phyloP scores from a whole-genome alignment of 2,888 invertebrate species.

The Pristionchus entomophagus region DNA sequence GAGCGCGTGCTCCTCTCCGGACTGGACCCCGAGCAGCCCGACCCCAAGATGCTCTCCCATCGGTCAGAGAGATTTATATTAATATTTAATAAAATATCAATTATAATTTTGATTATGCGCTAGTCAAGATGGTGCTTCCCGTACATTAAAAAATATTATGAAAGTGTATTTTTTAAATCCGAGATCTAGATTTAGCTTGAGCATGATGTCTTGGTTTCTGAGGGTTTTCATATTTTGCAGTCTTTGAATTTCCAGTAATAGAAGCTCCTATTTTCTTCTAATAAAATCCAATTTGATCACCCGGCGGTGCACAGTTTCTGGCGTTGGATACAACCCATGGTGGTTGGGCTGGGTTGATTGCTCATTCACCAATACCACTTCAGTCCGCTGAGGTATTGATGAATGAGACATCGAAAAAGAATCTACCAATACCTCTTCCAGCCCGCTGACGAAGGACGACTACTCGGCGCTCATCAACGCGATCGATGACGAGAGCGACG shows the following conservation, averaged over 20 bases:
- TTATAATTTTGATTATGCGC: neutral
- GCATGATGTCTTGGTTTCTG: neutral
- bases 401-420: neutral
- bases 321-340: too few relatives aligned
- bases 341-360: too few relatives aligned
- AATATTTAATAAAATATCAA: neutral
- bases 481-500: constrained; percentile 44
- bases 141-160: neutral
- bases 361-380: too few relatives aligned
- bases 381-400: too few relatives aligned
- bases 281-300: too few relatives aligned
- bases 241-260: too few relatives aligned
- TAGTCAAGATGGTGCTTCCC: too few relatives aligned
- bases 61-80: neutral
- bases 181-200: neutral
- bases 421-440: neutral
- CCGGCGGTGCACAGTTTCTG: too few relatives aligned
- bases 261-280: too few relatives aligned
- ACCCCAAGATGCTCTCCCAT: constrained; percentile 25
- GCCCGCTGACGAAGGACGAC: constrained; percentile 45
- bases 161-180: neutral
- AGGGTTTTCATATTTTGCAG: neutral
- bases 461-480: constrained; percentile 47
- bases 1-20: constrained; percentile 31
- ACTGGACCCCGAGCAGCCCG: constrained; percentile 2